Evolutionary conservation across 1,140 invertebrate genomes (phyloP), one percentile per base, ranked within the genome.

Genomic region (Drosophila biarmipes): DNA sequence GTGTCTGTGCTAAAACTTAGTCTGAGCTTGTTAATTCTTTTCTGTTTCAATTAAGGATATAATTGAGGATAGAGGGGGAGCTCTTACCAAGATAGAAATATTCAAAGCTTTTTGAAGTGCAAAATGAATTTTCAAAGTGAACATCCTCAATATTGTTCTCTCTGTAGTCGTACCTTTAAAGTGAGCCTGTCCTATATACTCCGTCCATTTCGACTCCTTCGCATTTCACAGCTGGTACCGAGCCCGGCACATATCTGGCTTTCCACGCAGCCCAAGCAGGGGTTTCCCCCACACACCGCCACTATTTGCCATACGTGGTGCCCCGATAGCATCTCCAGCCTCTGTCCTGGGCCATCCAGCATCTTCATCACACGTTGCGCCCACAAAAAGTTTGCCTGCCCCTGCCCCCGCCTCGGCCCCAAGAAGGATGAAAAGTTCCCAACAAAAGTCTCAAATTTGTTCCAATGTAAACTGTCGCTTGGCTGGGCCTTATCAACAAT

Each of bases 401-500:
- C 38, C 35, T 1, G 21, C 0, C 6, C 14, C 21, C 5, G 7
- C 38, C 7, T 17, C 15, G 15, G 31, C 48, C 31, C 43, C 14
- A 52, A 17, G 56, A 38, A 10, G 49, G 64, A 24, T 29, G 29
- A 37, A 79, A 84, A 85, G 43, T 82, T 61, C 17, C 56, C 64
- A 82, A 87, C 82, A 87, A 87, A 87, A 87, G 82, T 89, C 82
- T 78, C 84, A 89, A 87, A 87, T 87, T 87, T 87, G 82, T 87
- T 82, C 55, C 74, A 87, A 87, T 87, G 84, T 80, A 87, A 87
- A 87, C 82, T 87, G 82, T 87, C 82, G 74, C 79, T 87, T 82
- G 78, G 84, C 75, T 87, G 82, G 68, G 74, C 74, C 84, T 87
- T 87, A 87, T 87, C 82, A 87, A 87, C 74, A 87, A 87, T 89